Evolutionary conservation across 2,888 invertebrate species (phyloP), one percentile per base, ranked within the genome.

Genomic region (Actias luna): DNA sequence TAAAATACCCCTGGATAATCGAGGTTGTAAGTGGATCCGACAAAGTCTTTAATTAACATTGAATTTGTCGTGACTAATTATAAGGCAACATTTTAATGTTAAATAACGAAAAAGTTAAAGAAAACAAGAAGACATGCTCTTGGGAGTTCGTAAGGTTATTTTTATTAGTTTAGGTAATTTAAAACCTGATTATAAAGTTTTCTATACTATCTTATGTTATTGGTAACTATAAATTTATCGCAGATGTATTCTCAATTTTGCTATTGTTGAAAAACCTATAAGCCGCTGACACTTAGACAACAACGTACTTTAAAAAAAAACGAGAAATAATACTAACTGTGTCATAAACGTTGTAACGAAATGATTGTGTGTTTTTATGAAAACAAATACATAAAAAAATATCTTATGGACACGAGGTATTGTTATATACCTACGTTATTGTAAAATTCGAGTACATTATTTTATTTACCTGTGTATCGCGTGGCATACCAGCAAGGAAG

Each of bases 391-490:
- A n/a, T n/a, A n/a, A n/a, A n/a, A n/a, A n/a, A n/a, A n/a, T n/a
- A n/a, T n/a, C n/a, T n/a, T n/a, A n/a, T n/a, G n/a, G n/a, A 7
- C 8, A 8, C 16, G 1, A 39, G 36, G 14, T 39, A 16, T 39
- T 39, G 36, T 4, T 16, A 39, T 39, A 18, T 31, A 18, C 31
- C 8, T 5, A 33, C 33, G 33, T 33, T 31, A 25, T 8, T 8
- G 27, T 25, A 36, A 59, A 1, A 29, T 33, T 36, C 25, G 10
- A 27, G 8, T 25, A 14, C 25, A 50, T 59, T 52, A 18, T 52
- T 29, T 31, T 36, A 35, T 64, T 69, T 84, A 92, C 92, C 91
- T 90, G 90, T 69, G 89, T 80, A 61, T 92, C 91, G 57, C 81
- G 87, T 25, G 92, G 88, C 73, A 87, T 74, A 63, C 89, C 90